These are phyloP conservation scores for Drosophila arizonae DNA, from an alignment of 1,140 invertebrate species.

Conservation along the genomic window DNA sequence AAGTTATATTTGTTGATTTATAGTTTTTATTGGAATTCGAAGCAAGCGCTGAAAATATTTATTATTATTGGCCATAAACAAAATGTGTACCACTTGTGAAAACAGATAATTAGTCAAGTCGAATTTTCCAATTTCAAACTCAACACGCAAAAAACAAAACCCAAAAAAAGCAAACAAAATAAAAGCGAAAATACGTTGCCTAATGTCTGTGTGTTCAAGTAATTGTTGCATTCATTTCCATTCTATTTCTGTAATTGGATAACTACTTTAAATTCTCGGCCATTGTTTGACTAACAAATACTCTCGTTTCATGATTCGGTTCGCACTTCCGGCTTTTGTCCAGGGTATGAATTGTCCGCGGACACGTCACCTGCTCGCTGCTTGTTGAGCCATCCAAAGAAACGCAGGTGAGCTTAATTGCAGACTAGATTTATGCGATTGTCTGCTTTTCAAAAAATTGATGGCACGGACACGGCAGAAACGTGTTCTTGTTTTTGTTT, in stretches of 20 bases:
- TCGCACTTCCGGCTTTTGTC: not conserved
- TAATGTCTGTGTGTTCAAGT: not conserved
- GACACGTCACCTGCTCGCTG: not conserved
- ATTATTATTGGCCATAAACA: slow-evolving; percentile 1
- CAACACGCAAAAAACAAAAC: slow-evolving; percentile 5
- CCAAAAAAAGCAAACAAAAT: not conserved
- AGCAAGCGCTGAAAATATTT: too few relatives aligned
- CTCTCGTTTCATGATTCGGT: not conserved
- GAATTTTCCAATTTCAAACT: not conserved
- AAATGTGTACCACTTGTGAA: too few relatives aligned
- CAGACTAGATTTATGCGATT: not conserved
- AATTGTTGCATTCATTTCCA: slow-evolving; percentile 5
- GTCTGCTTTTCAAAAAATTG: not conserved
- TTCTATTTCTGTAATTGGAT: slow-evolving; percentile 12
- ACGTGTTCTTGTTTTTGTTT: not conserved
- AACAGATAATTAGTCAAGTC: too few relatives aligned
- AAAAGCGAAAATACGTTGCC: too few relatives aligned
- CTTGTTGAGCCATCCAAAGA: not conserved
- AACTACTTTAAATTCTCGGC: not conserved
- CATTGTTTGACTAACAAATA: too few relatives aligned
- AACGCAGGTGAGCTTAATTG: not conserved
- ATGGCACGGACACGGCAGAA: not conserved
- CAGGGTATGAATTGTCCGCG: not conserved
- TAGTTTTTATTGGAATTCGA: too few relatives aligned
- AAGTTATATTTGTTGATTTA: too few relatives aligned